Evolutionary conservation across 1,140 invertebrate genomes (phyloP), one percentile per base, ranked within the genome.

Genomic region (Papilio helenus): DNA sequence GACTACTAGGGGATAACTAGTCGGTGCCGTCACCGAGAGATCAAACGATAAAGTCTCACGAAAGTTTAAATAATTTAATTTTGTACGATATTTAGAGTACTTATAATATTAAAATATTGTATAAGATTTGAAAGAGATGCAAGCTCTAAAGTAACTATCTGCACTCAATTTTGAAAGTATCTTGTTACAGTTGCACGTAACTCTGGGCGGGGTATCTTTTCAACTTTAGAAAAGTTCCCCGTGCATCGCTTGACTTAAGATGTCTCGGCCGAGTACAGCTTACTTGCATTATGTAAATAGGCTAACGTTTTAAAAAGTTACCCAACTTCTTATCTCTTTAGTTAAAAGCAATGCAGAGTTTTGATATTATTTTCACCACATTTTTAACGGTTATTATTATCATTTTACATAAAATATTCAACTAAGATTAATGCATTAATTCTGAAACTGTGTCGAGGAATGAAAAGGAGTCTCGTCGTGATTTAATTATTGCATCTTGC

Each of bases 271-370:
- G 61, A 68, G 12, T 68, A 29, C 61, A 68, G 61, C 61, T 68
- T 68, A 68, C 23, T 68, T 68, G 61, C 61, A 68, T 68, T 68
- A 68, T 68, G 61, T 68, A 68, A 68, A 68, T 68, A 68, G 61
- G 61, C 61, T 68, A 68, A 29, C 61, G 26, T 68, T 68, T 68
- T 68, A 68, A 68, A 58, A 68, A 68, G 61, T 68, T 68, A 68
- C 61, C 12, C 14, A 68, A 68, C 61, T 29, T 29, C 61, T 68
- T 68, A 68, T 68, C 61, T 68, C 23, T 68, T 14, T 29, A 29
- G 14, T 68, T 68, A 29, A 68, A 68, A 34, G 61, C 61, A 34
- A 68, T 68, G 61, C 26, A 68, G 12, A 68, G 16, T 68, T 29
- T 68, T n/a, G 7, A 8, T 29, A 65, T 23, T 26, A 23, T 9